Evolutionary conservation across 2,888 invertebrate species (phyloP), one percentile per base, ranked within the genome.

Genomic region (Agrotis puta): DNA sequence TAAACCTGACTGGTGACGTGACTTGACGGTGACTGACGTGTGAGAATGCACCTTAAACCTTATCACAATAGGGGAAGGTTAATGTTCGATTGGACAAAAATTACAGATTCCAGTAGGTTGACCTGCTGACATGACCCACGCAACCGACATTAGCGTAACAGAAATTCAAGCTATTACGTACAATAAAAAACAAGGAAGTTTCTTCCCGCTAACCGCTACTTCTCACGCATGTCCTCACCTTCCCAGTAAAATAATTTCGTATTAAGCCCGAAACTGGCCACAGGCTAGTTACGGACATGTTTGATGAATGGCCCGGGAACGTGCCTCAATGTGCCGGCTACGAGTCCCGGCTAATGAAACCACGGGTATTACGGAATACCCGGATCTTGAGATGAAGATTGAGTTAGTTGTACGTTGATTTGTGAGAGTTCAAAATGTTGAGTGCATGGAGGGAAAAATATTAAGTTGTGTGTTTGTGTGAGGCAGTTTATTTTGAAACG

Each of bases 281-380:
- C 70, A 27, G 59, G 73, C 70, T 61, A 69, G 67, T 81, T 73
- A 76, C 69, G 58, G 74, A 74, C 72, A 79, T 64, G 63, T 72
- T 75, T 75, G 83, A 79, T 79, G 77, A 77, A 83, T 77, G 73
- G 71, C 53, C 24, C 54, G 48, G 56, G 58, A 67, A 66, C 65
- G 78, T 73, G 70, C 66, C 62, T 63, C 65, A 69, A 71, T 58
- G 66, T 64, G 64, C 64, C 56, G 50, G 54, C 57, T 71, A 61
- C 54, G 56, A 65, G 24, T 43, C 45, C 56, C 20, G 50, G 63
- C 66, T 77, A 83, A 83, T 83, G 83, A 79, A 77, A 77, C 73
- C 70, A 43, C 54, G 64, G 70, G 58, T 77, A 70, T 74, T 81
- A 59, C 56, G 53, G 59, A 54, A 68, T 56, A 62, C 43, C 43